These are phyloP conservation scores for Orestias chungarensis DNA, from an alignment of 2,797 vertebrate genomes.

Conservation along the genomic window DNA sequence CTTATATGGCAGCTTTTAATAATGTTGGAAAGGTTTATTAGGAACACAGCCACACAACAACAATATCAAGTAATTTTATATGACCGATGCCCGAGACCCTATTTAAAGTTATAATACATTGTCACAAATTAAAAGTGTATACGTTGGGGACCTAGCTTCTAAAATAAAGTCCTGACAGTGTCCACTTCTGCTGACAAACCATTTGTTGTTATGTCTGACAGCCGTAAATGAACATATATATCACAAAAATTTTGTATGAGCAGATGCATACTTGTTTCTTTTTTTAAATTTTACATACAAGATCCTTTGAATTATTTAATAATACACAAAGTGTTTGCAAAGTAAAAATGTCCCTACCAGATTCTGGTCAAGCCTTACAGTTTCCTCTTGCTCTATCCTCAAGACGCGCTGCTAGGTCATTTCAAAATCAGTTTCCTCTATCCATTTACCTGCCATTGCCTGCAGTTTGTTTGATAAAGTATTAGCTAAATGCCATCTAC, in stretches of 20 bases:
- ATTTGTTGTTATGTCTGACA: conserved; percentile 31
- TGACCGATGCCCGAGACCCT: background rate
- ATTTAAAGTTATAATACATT: conserved; percentile 8
- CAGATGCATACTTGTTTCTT: background rate
- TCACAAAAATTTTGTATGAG: background rate
- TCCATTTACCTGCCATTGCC: background rate
- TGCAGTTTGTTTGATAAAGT: conserved; percentile 1
- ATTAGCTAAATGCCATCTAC: background rate
- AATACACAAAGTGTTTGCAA: no score
- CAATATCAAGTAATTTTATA: background rate
- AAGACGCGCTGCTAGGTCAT: background rate
- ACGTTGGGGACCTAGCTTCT: conserved; percentile 15
- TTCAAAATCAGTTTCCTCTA: background rate
- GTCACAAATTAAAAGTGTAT: conserved; percentile 7
- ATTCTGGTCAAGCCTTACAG: background rate
- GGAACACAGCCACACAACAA: background rate
- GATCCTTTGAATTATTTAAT: background rate
- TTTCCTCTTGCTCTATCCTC: background rate
- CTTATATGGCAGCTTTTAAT: background rate
- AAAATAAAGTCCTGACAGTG: conserved; percentile 39
- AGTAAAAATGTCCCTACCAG: background rate
- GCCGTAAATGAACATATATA: background rate
- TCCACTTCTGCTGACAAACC: conserved; percentile 21
- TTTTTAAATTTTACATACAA: background rate
- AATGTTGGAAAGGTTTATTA: background rate